Evolutionary conservation across 2,888 invertebrate genomes (phyloP), one percentile per base, ranked within the genome.

Genomic region (Trichopoda pennipes): DNA sequence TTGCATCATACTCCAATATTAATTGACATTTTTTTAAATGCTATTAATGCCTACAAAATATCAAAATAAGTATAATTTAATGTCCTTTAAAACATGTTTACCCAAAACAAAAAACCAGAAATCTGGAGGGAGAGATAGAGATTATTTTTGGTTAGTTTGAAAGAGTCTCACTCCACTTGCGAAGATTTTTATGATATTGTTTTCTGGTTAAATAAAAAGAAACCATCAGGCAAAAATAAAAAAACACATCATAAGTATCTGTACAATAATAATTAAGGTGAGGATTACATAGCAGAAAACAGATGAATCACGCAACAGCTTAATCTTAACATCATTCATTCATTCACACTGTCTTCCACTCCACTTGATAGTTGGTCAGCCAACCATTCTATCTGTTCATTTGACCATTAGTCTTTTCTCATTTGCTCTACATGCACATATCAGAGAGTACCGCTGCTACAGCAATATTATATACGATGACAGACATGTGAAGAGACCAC

Each of bases 21-120:
- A 84, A 85, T 84, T 85, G 84, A 85, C 85, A 85, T 84, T 83
- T 84, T n/a, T 85, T 85, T 84, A 83, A 81, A 80, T 80, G 80
- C 78, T 84, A 85, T 85, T 84, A 84, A 76, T 64, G 8, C 3
- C 10, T 12, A 12, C n/a, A 38, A 73, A 80, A 44, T 44, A 44
- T 7, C 4, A n/a, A 49, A 49, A 68, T 42, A 49, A 72, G 38
- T 61, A 61, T 60, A 49, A 68, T 17, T 49, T 53, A 73, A 32
- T 73, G 53, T 32, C 3, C 6, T 28, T 10, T 10, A 16, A 1
- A 51, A n/a, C 17, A 32, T 44, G 16, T 7, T 38, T 42, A 28
- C 3, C 51, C 23, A 53, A 73, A 47, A n/a, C n/a, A 10, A 17
- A 44, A 32, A 47, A n/a, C n/a, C 23, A 61, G 44, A 28, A n/a